Evolutionary conservation across 1,140 invertebrate species (phyloP).

Genomic region (Caenorhabditis tropicalis): DNA sequence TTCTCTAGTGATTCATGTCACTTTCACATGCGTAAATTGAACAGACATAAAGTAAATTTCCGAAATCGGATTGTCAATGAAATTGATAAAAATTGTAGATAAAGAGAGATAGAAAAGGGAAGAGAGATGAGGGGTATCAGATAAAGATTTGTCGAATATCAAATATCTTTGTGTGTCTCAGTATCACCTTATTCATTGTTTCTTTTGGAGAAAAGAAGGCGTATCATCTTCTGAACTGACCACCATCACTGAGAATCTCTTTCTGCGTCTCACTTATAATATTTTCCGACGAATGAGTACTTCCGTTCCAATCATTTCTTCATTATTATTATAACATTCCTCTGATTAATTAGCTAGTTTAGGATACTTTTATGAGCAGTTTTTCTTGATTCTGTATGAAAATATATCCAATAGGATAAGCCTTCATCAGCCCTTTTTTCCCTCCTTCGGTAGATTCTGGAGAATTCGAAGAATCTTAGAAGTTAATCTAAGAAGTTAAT

Average conservation of each 20-base stretch:
- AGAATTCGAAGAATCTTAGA: no score
- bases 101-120: neutral
- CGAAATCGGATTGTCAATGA: constrained; percentile 8
- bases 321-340: neutral
- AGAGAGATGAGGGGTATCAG: neutral
- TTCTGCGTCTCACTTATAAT: neutral
- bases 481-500: no score
- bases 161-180: neutral
- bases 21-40: constrained; percentile 26
- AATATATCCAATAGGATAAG: no score
- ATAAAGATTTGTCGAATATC: constrained; percentile 11
- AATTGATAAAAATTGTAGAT: neutral
- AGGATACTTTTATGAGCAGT: no score
- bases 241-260: neutral
- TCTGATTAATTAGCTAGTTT: no score
- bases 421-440: no score
- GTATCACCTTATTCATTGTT: constrained; percentile 8
- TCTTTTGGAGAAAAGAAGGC: constrained; percentile 30
- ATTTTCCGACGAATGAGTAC: neutral
- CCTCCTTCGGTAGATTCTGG: no score
- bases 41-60: constrained; percentile 38
- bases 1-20: neutral
- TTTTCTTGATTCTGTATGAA: no score
- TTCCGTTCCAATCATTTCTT: neutral
- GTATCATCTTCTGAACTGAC: neutral